phyloP scores from a whole-genome alignment of 1,140 invertebrate species.

The Listronotus bonariensis region DNA sequence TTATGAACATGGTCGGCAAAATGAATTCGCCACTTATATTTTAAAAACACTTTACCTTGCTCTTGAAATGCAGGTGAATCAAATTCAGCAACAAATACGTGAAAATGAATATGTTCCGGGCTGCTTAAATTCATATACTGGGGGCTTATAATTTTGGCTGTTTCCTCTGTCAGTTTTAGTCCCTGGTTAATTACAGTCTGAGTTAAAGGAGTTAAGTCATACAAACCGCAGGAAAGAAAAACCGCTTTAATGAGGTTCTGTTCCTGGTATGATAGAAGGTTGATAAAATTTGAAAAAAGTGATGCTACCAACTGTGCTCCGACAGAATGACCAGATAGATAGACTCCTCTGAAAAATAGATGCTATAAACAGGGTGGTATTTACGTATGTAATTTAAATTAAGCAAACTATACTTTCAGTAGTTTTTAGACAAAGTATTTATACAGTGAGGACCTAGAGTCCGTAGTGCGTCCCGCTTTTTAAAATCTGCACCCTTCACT shows the following conservation, averaged over 20 bases:
- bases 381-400: too few relatives aligned
- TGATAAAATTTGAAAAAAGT: conserved; percentile 59
- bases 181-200: conserved; percentile 45
- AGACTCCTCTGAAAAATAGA: conserved; percentile 64
- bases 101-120: conserved; percentile 35
- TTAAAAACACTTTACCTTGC: conserved; percentile 46
- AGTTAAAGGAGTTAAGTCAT: conserved; percentile 56
- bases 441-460: too few relatives aligned
- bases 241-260: conserved; percentile 49
- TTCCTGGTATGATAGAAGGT: conserved; percentile 40
- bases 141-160: conserved; percentile 46
- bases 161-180: conserved; percentile 41
- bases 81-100: conserved; percentile 56
- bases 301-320: conserved; percentile 72
- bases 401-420: too few relatives aligned
- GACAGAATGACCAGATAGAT: conserved; percentile 75
- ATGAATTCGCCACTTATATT: too few relatives aligned
- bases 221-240: conserved; percentile 64
- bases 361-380: too few relatives aligned
- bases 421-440: too few relatives aligned
- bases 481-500: too few relatives aligned
- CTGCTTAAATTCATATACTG: conserved; percentile 26
- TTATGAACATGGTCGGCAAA: too few relatives aligned
- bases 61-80: conserved; percentile 58
- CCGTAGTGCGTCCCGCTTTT: too few relatives aligned